Base-by-base conservation (phyloP, 1,140 invertebrate species). In the Eueides isabella region DNA sequence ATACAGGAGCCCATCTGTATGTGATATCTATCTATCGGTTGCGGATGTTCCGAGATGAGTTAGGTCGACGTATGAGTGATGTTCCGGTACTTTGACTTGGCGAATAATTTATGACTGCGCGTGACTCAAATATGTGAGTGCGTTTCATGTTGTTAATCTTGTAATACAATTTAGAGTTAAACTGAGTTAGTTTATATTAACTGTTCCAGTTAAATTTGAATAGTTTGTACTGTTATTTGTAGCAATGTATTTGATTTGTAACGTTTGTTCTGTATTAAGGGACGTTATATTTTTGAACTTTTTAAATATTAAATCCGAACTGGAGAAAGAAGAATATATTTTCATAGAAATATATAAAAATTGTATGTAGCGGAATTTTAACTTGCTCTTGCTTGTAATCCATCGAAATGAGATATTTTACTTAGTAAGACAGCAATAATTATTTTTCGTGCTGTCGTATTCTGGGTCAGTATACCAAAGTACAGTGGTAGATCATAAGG, bases 21-120 rank as follows among this genome's bases (percentile, higher is more conserved):
- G 31, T 65, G 30, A 65, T 23, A 65, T 65, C 48, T 55, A 48
- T 31, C 28, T 69, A 69, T 69, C 44, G 38, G 33, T 66, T 28
- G 65, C 23, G 33, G 41, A 67, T 71, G 65, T 74, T 67, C 44
- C 67, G 35, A 63, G 64, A 67, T 77, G 75, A 77, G 75, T 65
- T 61, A 67, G 75, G 71, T 77, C 71, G 67, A 70, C 75, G 61
- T 35, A 66, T 72, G 75, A 76, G 44, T 76, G 74, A 73, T 69
- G 75, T 33, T 71, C 35, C 64, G 68, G 67, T 31, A 19, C 23
- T 61, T 19, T 69, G 67, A 44, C 23, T 48, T 33, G 44, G 30
- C 67, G 66, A 65, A 72, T 73, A 71, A 75, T 67, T 71, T 66
- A 75, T 75, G 64, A 67, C 64, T 55, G 64, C 63, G 69, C 67